Evolutionary conservation across 2,797 vertebrate genomes (phyloP).

Genomic region (Lagodon rhomboides): DNA sequence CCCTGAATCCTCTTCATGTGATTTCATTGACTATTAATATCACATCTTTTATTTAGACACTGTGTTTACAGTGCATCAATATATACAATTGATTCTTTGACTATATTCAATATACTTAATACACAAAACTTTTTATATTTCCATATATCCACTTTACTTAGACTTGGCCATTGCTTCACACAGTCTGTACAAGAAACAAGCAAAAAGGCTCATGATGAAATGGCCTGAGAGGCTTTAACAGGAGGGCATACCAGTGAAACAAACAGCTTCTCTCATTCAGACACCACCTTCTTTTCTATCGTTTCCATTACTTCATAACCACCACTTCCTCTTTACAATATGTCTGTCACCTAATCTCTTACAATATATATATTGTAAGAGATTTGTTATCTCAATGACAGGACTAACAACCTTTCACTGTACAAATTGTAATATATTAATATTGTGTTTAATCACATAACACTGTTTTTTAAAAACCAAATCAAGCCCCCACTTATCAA

Average conservation of each 20-base stretch:
- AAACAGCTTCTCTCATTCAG: constrained; percentile 5
- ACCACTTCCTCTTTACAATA: constrained; percentile 48
- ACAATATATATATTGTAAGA: constrained; percentile 4
- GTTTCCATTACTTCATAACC: constrained; percentile 31
- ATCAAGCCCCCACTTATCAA: neutral
- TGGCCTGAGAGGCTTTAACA: neutral
- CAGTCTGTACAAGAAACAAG: constrained; percentile 1
- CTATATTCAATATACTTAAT: neutral
- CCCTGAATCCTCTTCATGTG: constrained; percentile 1
- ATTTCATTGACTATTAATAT: constrained; percentile 26
- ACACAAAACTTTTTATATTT: neutral
- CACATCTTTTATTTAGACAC: neutral
- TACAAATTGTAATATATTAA: neutral
- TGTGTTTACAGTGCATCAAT: neutral
- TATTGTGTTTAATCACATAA: neutral
- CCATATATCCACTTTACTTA: neutral
- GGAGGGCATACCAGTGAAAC: neutral
- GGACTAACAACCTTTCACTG: neutral
- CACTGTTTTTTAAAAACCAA: neutral
- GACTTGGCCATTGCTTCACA: neutral
- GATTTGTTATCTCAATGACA: constrained; percentile 24
- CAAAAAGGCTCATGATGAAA: constrained; percentile 7
- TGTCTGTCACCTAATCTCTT: constrained; percentile 27
- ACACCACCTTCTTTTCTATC: neutral
- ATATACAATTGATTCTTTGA: neutral